Evolutionary conservation across 2,113 vertebrate genomes (phyloP), one percentile per base, ranked within the genome.

Genomic region (Leptobrachium leishanense): DNA sequence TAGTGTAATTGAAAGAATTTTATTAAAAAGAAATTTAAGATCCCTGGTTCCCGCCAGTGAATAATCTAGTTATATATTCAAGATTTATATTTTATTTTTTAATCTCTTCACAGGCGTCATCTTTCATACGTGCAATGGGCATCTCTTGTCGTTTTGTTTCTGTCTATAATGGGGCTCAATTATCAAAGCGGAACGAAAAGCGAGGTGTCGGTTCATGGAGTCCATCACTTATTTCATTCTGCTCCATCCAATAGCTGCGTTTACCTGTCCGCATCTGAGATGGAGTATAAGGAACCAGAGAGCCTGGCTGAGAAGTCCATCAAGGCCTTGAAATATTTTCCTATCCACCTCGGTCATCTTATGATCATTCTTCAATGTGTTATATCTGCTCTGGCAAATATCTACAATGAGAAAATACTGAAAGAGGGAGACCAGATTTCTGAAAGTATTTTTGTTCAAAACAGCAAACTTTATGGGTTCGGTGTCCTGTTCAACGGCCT

Each of bases 321-420:
- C 67, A 87, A 88, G 0, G 89, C 84, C 6, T 86, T 92, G 82
- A 91, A 83, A 77, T 93, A 86, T 44, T 89, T 98, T 5, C 92
- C 83, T 20, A 88, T 97, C 0, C 94, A 96, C 15, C 84, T 97
- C 68, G 97, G 96, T 43, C 96, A 99, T 74, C 40, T 97, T 63
- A 92, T 99, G 62, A 94, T 99, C 76, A 59, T 99, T 43, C 82
- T 95, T 50, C 98, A 99, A 84, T 99, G 98, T 84, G 95, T 99
- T 83, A 92, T 97, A 82, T 95, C 98, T 5, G 94, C 98, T 46
- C 87, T 97, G 91, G 98, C 98, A 85, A 99, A 99, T 88, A 98
- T 99, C 85, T 99, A 99, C 89, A 99, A 96, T 1, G 98, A 99
- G 86, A 99, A 99, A 93, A 99, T 99, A 85, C 77, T 99, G 63